Base-by-base conservation (phyloP, 2,113 vertebrate species). In the Zosterops japonicus region DNA sequence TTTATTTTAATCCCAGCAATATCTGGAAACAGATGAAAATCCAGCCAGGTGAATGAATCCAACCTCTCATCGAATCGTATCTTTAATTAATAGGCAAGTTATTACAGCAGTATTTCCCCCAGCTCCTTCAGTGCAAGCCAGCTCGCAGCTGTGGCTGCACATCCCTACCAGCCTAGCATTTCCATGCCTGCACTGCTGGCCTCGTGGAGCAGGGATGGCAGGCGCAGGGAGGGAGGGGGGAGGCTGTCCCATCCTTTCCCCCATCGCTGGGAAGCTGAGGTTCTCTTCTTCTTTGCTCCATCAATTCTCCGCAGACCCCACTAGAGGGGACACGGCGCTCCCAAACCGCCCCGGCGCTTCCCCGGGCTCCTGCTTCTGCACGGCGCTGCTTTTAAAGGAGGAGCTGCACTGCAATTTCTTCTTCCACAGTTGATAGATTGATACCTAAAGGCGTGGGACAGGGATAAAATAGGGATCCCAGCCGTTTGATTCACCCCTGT, bases 141-240 rank as follows among this genome's bases (percentile, higher is more conserved):
- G 36, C 74, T 82, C 49, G 65, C 46, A 67, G n/a, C 25, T 56
- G 69, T 29, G 31, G 36, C 72, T 42, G 33, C 0, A 2, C 3
- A 1, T 76, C 19, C 41, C n/a, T 6, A 0, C 61, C 35, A 5
- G 36, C 27, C 31, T 1, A 0, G 0, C 8, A 21, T 13, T 35
- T n/a, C 75, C 42, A 12, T 3, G 6, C 39, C 49, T 14, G 39
- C 33, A 5, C 27, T 3, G 4, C 0, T 53, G 39, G 46, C 64
- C 2, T 1, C 1, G 0, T 3, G 0, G 42, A 50, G 49, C 12
- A 8, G 18, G 27, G 22, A 16, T 3, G 3, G 60, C 33, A 36
- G 70, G 67, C 90, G 80, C 49, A 7, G 36, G 16, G 63, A 76
- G 21, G 53, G 18, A 76, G 33, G 10, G 11, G 6, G 19, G 36